A percentile compares a stretch with the other conserved stretches of the same genome.
Conservation (phyloP, 2,888 invertebrate species). For the Lepidochitona cinerea region DNA sequence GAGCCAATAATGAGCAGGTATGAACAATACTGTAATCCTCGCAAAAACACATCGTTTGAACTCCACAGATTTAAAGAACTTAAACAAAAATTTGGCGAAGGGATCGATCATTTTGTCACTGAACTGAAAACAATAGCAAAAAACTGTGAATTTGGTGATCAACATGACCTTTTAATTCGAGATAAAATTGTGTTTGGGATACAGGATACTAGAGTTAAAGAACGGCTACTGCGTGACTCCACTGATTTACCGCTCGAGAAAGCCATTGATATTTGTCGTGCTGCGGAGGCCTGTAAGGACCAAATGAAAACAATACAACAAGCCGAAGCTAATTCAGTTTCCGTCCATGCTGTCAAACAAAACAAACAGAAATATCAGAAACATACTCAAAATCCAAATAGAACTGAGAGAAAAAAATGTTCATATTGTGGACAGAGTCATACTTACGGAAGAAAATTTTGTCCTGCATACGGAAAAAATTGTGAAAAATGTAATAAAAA, state of each 20-base stretch:
- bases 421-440: constrained; percentile 15
- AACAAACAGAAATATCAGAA: neutral
- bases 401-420: too few species aligned
- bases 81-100: constrained; percentile 14
- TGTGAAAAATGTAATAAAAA: constrained; percentile 9
- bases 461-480: constrained; percentile 29
- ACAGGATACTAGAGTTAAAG: constrained; percentile 5
- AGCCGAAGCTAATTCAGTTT: neutral
- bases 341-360: neutral
- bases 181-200: constrained; percentile 20
- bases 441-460: constrained; percentile 7
- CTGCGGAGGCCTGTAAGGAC: constrained; percentile 19
- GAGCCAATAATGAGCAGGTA: too few species aligned
- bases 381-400: neutral
- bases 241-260: constrained; percentile 12
- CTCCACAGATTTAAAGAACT: constrained; percentile 17
- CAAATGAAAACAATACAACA: constrained; percentile 11
- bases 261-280: constrained; percentile 21
- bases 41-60: constrained; percentile 24
- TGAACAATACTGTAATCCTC: constrained; percentile 21
- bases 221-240: constrained; percentile 20
- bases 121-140: constrained; percentile 19
- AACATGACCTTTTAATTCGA: constrained; percentile 16
- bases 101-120: constrained; percentile 20
- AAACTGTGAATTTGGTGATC: constrained; percentile 22